These are phyloP conservation scores for Choristoneura rosaceana DNA, from an alignment of 2,888 invertebrate species.

Conservation along the genomic window DNA sequence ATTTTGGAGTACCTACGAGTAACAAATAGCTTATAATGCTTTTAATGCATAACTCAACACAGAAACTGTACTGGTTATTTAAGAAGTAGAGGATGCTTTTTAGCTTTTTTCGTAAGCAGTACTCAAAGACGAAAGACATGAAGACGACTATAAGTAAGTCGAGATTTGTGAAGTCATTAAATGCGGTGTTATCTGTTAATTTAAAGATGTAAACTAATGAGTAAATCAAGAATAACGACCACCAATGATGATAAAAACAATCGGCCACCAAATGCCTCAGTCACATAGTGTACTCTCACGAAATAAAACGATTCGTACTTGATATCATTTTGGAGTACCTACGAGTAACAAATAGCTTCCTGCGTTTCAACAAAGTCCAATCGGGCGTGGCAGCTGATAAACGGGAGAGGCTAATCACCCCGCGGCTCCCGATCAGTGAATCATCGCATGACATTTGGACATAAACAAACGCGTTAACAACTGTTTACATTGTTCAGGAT, in stretches of 20 bases:
- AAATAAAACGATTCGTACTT: slow-evolving; percentile 39
- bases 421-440: slow-evolving; percentile 10
- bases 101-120: background rate
- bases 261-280: background rate
- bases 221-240: background rate
- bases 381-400: slow-evolving; percentile 20
- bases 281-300: slow-evolving; percentile 7
- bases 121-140: background rate
- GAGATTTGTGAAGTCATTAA: background rate
- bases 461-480: slow-evolving; percentile 1
- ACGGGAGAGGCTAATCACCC: slow-evolving; percentile 27
- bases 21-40: slow-evolving; percentile 30
- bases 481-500: background rate
- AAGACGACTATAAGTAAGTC: background rate
- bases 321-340: slow-evolving; percentile 38
- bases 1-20: slow-evolving; percentile 33
- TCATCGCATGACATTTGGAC: slow-evolving; percentile 14
- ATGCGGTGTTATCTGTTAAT: background rate
- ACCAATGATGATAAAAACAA: background rate
- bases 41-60: background rate
- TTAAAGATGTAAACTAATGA: background rate
- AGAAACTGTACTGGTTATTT: background rate
- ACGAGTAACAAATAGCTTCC: slow-evolving; percentile 36
- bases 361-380: slow-evolving; percentile 30
- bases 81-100: background rate